Percentiles rank a stretch among this genome's conserved stretches.
These are phyloP conservation scores for Chelonus insularis DNA, from an alignment of 1,140 invertebrate genomes.

Conservation along the genomic window DNA sequence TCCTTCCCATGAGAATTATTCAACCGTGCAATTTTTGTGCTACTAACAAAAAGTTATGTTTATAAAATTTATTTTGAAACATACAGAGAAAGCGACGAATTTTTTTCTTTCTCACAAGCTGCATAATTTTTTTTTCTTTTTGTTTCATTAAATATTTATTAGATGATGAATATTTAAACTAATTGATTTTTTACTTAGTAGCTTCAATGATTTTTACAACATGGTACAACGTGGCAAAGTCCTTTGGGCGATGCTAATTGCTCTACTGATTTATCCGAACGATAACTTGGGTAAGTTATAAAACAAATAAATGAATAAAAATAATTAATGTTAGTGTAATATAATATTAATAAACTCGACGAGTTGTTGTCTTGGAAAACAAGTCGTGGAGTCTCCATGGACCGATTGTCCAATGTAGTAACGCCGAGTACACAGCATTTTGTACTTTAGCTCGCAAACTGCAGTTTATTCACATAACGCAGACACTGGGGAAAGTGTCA, in stretches of 20 bases:
- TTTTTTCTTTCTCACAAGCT: no score
- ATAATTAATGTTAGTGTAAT: not conserved
- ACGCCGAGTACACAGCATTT: not conserved
- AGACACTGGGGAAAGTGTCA: constrained; percentile 5
- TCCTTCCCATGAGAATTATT: constrained; percentile 4
- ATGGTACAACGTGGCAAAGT: constrained; percentile 47
- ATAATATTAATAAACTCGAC: no score
- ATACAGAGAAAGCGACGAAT: no score
- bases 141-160: no score
- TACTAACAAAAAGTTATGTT: not conserved
- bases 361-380: not conserved
- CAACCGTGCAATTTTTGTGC: not conserved
- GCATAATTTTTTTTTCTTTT: no score
- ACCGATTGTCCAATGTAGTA: not conserved
- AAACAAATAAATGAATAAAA: not conserved
- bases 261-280: constrained; percentile 47
- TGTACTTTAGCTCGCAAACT: not conserved
- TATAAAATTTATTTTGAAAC: no score
- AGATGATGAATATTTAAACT: no score
- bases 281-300: constrained; percentile 50
- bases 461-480: not conserved
- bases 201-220: constrained; percentile 41
- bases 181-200: constrained; percentile 31
- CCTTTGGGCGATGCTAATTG: constrained; percentile 43
- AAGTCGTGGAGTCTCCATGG: not conserved